Percentiles rank a stretch among this genome's conserved stretches.
These are phyloP conservation scores for Sarcophaga rosellei DNA, from an alignment of 2,888 invertebrate genomes.

Conservation along the genomic window DNA sequence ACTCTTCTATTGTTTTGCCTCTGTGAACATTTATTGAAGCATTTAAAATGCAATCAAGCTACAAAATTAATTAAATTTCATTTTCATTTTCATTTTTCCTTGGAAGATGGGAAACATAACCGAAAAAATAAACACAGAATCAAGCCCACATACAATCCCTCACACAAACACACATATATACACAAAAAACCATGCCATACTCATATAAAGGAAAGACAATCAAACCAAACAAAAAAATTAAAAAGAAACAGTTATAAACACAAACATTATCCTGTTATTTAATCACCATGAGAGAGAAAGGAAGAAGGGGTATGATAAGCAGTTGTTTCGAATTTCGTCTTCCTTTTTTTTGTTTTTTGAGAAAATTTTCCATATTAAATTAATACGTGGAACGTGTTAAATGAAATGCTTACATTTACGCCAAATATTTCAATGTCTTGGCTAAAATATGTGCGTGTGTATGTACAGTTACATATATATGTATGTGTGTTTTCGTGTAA, in stretches of 20 bases:
- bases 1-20: constrained; percentile 16
- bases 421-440: constrained; percentile 8
- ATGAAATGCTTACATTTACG: constrained; percentile 58
- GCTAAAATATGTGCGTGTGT: background rate
- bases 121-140: constrained; percentile 12
- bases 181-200: constrained; percentile 7
- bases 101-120: background rate
- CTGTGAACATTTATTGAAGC: constrained; percentile 65
- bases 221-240: constrained; percentile 13
- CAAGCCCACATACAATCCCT: constrained; percentile 54
- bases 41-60: constrained; percentile 80
- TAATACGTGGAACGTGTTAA: constrained; percentile 63
- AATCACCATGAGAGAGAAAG: too few relatives aligned
- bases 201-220: background rate
- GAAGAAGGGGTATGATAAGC: background rate
- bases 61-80: constrained; percentile 80
- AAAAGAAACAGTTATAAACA: constrained; percentile 6
- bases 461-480: background rate
- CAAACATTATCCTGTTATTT: constrained; percentile 15
- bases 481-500: too few relatives aligned
- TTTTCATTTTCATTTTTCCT: constrained; percentile 69
- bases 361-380: constrained; percentile 62
- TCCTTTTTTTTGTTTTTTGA: too few relatives aligned
- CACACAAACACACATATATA: constrained; percentile 60
- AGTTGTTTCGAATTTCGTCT: constrained; percentile 18